phyloP scores from a whole-genome alignment of 2,888 invertebrate genomes.

The Abrostola tripartita region DNA sequence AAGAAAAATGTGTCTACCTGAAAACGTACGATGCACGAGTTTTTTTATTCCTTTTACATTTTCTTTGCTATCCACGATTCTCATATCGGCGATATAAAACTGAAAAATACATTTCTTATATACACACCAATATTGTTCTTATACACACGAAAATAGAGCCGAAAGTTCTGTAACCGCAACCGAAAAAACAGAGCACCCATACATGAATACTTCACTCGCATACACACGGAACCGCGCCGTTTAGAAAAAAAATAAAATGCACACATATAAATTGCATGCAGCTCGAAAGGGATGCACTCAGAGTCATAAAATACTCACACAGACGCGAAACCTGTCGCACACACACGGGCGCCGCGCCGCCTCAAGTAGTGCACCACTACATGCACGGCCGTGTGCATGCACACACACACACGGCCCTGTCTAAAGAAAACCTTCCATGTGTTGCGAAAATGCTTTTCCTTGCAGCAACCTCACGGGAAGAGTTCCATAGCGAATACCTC shows the following conservation, averaged over 20 bases:
- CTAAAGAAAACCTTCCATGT: slow-evolving; percentile 85
- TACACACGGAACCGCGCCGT: slow-evolving; percentile 78
- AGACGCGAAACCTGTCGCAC: slow-evolving; percentile 55
- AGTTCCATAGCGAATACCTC: slow-evolving; percentile 89
- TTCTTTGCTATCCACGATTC: slow-evolving; percentile 88
- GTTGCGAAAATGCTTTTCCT: slow-evolving; percentile 88
- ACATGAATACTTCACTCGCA: slow-evolving; percentile 73
- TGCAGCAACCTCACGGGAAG: slow-evolving; percentile 88
- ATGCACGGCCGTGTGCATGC: slow-evolving; percentile 63
- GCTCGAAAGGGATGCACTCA: slow-evolving; percentile 88
- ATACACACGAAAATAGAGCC: slow-evolving; percentile 43
- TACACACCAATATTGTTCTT: slow-evolving; percentile 65
- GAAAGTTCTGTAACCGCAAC: slow-evolving; percentile 53
- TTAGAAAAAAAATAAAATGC: slow-evolving; percentile 87
- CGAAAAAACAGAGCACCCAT: slow-evolving; percentile 82
- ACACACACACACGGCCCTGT: slow-evolving; percentile 71
- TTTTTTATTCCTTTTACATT: slow-evolving; percentile 86
- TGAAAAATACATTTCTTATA: slow-evolving; percentile 84
- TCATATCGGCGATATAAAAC: slow-evolving; percentile 89
- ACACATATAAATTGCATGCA: slow-evolving; percentile 88
- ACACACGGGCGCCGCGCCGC: slow-evolving; percentile 59
- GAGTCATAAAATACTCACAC: slow-evolving; percentile 87
- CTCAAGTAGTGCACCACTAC: slow-evolving; percentile 73
- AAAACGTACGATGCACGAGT: slow-evolving; percentile 87
- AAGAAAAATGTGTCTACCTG: slow-evolving; percentile 89